Conservation (phyloP, 2,113 vertebrate species). For the Verasper variegatus region DNA sequence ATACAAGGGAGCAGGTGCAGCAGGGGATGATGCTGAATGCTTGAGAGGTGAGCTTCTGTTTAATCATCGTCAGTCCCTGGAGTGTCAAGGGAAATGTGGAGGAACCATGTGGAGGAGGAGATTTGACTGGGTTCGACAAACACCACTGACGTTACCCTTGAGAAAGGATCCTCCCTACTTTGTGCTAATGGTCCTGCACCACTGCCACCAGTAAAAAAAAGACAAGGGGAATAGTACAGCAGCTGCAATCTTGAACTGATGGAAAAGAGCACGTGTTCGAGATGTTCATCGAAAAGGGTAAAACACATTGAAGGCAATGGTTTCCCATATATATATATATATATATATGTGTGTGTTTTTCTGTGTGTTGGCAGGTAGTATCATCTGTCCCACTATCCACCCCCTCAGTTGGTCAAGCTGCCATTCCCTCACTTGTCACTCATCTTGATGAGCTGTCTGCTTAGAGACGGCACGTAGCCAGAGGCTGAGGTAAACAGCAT, state of each 20-base stretch:
- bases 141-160: background rate
- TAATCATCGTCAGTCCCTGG: background rate
- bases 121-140: background rate
- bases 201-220: background rate
- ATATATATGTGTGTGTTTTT: too few species aligned
- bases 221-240: background rate
- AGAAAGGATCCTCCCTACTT: background rate
- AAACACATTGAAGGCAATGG: background rate
- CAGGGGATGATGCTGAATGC: background rate
- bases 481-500: slow-evolving; percentile 28
- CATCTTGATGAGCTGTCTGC: slow-evolving; percentile 35
- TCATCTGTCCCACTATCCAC: slow-evolving; percentile 13
- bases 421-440: slow-evolving; percentile 53
- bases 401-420: slow-evolving; percentile 35
- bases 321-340: background rate
- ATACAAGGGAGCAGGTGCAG: slow-evolving; percentile 1
- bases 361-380: background rate
- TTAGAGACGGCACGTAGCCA: slow-evolving; percentile 28
- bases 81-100: too few species aligned
- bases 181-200: background rate
- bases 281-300: too few species aligned
- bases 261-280: background rate
- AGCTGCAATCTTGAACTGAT: background rate
- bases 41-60: background rate
- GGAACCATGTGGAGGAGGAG: background rate